Percentiles rank a stretch among this genome's conserved stretches.
These are phyloP conservation scores for Sphaerophoria rueppellii DNA, from an alignment of 2,888 invertebrate genomes.

Conservation along the genomic window DNA sequence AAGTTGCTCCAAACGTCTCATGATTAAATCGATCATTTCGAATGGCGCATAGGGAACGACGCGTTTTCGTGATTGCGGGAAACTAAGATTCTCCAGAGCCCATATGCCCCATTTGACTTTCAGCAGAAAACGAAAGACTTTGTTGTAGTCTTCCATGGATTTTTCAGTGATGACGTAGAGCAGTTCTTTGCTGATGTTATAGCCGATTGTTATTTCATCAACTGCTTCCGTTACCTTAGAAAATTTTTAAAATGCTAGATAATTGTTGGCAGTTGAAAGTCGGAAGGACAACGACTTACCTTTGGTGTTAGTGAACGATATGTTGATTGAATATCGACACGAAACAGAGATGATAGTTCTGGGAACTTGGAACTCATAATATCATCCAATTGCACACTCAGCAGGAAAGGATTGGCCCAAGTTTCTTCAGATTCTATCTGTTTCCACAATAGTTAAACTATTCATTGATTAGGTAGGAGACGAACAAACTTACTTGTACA, in stretches of 20 bases:
- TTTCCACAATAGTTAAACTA: background rate
- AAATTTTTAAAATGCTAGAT: background rate
- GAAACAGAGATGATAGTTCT: slow-evolving; percentile 77
- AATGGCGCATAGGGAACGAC: slow-evolving; percentile 76
- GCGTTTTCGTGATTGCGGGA: slow-evolving; percentile 77
- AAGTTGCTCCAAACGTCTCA: slow-evolving; percentile 83
- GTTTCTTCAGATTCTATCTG: slow-evolving; percentile 82
- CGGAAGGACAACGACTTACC: slow-evolving; percentile 42
- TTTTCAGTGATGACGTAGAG: slow-evolving; percentile 77
- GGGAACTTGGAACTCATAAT: slow-evolving; percentile 82
- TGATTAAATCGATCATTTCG: slow-evolving; percentile 78
- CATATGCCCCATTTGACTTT: slow-evolving; percentile 84
- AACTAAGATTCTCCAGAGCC: slow-evolving; percentile 83
- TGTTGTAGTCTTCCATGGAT: slow-evolving; percentile 78
- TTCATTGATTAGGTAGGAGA: background rate
- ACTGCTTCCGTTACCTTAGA: slow-evolving; percentile 78
- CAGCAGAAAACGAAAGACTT: slow-evolving; percentile 83
- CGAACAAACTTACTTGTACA: slow-evolving; percentile 79
- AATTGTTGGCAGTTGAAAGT: background rate
- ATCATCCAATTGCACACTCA: slow-evolving; percentile 83
- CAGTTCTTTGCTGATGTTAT: slow-evolving; percentile 77
- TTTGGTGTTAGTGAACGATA: slow-evolving; percentile 76
- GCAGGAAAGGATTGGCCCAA: slow-evolving; percentile 82
- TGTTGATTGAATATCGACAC: slow-evolving; percentile 76
- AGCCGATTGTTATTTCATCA: slow-evolving; percentile 77